These are phyloP conservation scores for Andrena praecox DNA, from an alignment of 2,888 invertebrate genomes.

Conservation along the genomic window DNA sequence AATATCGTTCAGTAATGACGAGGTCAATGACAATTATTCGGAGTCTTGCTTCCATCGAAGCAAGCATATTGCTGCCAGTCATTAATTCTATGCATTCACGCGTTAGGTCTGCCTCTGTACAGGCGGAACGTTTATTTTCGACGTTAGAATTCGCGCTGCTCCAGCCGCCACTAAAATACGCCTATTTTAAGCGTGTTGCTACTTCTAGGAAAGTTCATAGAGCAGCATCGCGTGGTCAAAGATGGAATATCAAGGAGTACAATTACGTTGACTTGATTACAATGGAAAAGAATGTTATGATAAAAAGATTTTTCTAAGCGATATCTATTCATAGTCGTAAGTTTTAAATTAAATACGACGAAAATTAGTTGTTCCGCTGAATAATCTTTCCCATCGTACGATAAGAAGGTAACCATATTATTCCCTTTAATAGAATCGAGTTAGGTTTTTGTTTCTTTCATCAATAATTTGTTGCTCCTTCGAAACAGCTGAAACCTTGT, in stretches of 20 bases:
- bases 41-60: background rate
- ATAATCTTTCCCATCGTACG: too few species aligned
- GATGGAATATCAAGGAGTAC: background rate
- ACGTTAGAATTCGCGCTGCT: conserved; percentile 49
- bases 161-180: conserved; percentile 38
- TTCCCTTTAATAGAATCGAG: too few species aligned
- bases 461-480: too few species aligned
- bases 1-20: background rate
- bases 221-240: conserved; percentile 13
- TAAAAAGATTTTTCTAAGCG: too few species aligned
- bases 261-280: conserved; percentile 29
- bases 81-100: conserved; percentile 37
- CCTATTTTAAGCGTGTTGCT: conserved; percentile 53
- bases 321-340: too few species aligned
- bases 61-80: conserved; percentile 11
- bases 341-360: too few species aligned
- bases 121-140: conserved; percentile 56
- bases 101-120: conserved; percentile 17
- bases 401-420: too few species aligned
- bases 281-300: conserved; percentile 3
- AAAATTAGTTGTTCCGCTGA: too few species aligned
- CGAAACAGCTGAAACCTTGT: too few species aligned
- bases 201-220: conserved; percentile 52
- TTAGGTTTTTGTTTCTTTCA: too few species aligned
- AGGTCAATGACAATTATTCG: background rate